Evolutionary conservation across 2,888 invertebrate genomes (phyloP), one percentile per base, ranked within the genome.

Genomic region (Dryobotodes eremita): DNA sequence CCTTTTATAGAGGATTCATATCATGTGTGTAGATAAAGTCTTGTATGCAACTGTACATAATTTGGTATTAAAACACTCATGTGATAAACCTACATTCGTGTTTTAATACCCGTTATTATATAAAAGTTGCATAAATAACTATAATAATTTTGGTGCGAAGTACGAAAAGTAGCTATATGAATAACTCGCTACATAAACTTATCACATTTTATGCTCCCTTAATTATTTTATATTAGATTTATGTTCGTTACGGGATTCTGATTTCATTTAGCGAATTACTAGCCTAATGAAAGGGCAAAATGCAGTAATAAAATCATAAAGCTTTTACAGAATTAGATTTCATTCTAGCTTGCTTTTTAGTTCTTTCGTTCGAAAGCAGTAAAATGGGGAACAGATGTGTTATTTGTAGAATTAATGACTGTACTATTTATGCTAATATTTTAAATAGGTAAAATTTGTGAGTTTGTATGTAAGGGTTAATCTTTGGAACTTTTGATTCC

Each of bases 141-240:
- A n/a, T 42, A 23, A 11, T 5, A 15, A 48, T 55, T 23, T 50
- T 31, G n/a, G 20, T 50, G 50, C 20, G 15, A 46, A 10, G 0
- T 36, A 26, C 11, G 8, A 46, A 50, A 46, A n/a, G 6, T 23
- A 59, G 13, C n/a, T 62, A 61, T 36, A 74, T 57, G 46, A 57
- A 23, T 62, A 69, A 59, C 50, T 80, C 26, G 48, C 46, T 70
- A 8, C 46, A 66, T 23, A 57, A 53, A 75, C 26, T 77, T 77
- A 77, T 68, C 26, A 78, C 23, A 84, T 72, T 84, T 73, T 69
- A 83, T 62, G 65, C 68, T 76, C 65, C 7, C 62, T 69, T 46
- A 86, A 86, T 75, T 69, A 78, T 76, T 71, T 79, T 84, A 26
- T 74, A 86, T 86, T 78, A 75, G 26, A 81, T 86, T 85, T 71